These are phyloP conservation scores for Arrhopalites spinosus DNA, from an alignment of 2,888 invertebrate genomes.

Conservation along the genomic window DNA sequence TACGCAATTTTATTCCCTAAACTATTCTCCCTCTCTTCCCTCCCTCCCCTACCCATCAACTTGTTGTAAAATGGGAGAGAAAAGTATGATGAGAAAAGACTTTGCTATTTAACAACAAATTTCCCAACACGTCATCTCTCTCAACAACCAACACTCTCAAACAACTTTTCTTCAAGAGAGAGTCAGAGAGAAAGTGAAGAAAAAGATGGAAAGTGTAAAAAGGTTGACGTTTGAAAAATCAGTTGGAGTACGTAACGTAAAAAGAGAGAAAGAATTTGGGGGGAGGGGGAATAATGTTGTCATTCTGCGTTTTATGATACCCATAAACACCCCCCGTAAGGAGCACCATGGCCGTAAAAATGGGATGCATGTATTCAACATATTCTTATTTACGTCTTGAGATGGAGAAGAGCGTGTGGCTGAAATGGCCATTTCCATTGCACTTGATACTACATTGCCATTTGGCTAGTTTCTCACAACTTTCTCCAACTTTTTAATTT, in stretches of 20 bases:
- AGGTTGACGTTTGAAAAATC: constrained; percentile 33
- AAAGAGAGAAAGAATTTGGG: background rate
- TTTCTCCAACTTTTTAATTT: no score
- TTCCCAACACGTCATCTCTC: no score
- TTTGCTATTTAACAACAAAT: background rate
- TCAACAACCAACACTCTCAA: no score
- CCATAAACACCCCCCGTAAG: constrained; percentile 28
- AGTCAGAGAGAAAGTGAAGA: background rate
- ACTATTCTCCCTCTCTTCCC: no score
- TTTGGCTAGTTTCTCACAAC: no score
- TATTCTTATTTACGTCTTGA: constrained; percentile 18
- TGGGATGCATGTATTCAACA: constrained; percentile 8
- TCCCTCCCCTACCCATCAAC: no score
- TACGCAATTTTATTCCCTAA: no score
- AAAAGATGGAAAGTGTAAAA: constrained; percentile 8
- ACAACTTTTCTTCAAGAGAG: no score
- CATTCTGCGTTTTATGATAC: constrained; percentile 27
- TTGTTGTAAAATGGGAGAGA: no score
- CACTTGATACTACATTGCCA: no score
- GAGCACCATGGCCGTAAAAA: constrained; percentile 15
- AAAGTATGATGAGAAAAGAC: background rate
- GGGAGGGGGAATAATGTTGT: background rate
- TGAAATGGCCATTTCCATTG: no score
- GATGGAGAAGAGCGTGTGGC: no score
- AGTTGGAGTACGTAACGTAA: constrained; percentile 14